Base-by-base conservation (phyloP, 2,797 vertebrate species). In the Phalanger gymnotis region DNA sequence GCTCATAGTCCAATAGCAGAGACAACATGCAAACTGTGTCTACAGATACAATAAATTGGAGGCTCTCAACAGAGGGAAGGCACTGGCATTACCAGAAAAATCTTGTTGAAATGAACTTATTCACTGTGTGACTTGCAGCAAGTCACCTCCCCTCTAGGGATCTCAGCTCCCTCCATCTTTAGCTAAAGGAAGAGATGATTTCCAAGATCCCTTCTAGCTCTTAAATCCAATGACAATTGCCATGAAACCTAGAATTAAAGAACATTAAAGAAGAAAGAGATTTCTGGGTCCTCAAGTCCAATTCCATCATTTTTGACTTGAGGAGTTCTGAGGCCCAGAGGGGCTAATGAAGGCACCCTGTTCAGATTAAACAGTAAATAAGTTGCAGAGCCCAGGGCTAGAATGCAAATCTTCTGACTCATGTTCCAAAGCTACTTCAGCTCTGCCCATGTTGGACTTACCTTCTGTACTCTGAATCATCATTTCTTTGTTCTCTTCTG, bases 401-500 rank as follows among this genome's bases (percentile, higher is more conserved):
- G 7, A 81, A 47, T 81, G 40, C n/a, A 47, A 47, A 40, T 81
- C 22, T 81, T 47, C 40, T 11, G 40, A 47, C 22, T 81, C 22
- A 47, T 3, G 9, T 81, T 47, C 40, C n/a, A 81, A 1, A 22
- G 40, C 7, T 81, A 81, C 47, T 47, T 47, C n/a, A 91, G 30
- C 13, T 66, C 25, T 58, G 25, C 53, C 53, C 19, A 40, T 66
- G 0, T 3, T 81, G 53, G 81, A 16, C 94, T 91, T 97, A 96
- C 96, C 94, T 98, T 93, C 57, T 31, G 0, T 1, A 28, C 31
- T 92, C 95, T 16, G 58, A 51, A 2, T 0, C 92, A 87, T 0
- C 87, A 14, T 52, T 93, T 92, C 91, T 97, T 96, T 57, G 90
- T 30, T 93, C 95, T 58, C 34, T 12, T 3, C 1, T 2, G 5